Percentiles rank a stretch among this genome's conserved stretches.
Conservation (phyloP, 2,113 vertebrate species). For the Alligator sinensis region DNA sequence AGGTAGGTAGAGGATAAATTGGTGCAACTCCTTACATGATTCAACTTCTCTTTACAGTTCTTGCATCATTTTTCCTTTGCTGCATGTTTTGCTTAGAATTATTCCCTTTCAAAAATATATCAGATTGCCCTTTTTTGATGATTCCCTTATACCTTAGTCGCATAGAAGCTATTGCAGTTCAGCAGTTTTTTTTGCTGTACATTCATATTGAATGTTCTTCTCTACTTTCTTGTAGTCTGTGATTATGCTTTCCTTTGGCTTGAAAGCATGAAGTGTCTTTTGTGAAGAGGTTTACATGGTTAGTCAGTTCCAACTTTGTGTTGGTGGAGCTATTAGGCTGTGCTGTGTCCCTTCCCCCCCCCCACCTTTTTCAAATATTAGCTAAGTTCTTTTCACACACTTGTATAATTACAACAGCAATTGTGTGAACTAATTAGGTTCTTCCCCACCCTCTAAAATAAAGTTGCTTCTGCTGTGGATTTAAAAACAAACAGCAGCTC, state of each 20-base stretch:
- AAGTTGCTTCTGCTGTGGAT: neutral
- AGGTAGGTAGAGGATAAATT: conserved; percentile 80
- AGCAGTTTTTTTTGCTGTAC: neutral
- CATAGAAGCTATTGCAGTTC: neutral
- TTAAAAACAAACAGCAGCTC: neutral
- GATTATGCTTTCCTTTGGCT: neutral
- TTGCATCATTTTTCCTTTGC: neutral
- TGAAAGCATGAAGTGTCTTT: neutral
- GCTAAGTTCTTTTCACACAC: neutral
- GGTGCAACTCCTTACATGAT: neutral
- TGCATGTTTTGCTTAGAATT: neutral
- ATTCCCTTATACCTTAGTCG: neutral
- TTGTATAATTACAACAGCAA: neutral
- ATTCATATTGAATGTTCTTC: neutral
- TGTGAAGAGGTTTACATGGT: neutral
- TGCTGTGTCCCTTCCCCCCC: too few species aligned
- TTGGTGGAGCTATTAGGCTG: neutral
- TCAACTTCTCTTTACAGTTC: neutral
- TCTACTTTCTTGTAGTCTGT: neutral
- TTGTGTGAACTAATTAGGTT: neutral
- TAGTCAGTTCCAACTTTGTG: neutral
- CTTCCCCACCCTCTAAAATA: neutral
- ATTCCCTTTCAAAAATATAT: neutral
- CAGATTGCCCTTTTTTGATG: neutral
- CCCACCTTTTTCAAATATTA: too few species aligned